Evolutionary conservation across 2,113 vertebrate species (phyloP).

Genomic region (Varanus komodoensis): DNA sequence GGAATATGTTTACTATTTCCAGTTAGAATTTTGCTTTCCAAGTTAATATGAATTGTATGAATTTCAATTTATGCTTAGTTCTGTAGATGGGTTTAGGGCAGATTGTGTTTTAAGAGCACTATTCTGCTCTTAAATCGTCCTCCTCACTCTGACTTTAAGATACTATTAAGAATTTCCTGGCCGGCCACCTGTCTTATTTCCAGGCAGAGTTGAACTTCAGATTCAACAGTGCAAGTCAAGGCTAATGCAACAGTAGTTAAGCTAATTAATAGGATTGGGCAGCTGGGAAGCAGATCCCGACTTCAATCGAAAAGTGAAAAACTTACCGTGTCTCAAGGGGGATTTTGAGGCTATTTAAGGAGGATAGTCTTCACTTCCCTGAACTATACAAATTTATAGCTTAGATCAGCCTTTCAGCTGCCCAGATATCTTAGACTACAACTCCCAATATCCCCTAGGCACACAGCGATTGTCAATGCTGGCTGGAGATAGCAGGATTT

Average conservation of each 20-base stretch:
- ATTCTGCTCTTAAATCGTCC: background rate
- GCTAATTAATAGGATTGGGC: no score
- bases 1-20: background rate
- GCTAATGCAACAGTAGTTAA: background rate
- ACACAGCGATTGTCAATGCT: no score
- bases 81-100: no score
- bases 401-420: background rate
- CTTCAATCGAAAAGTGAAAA: background rate
- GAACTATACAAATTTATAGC: background rate
- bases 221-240: background rate
- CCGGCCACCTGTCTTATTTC: background rate
- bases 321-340: background rate
- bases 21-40: background rate
- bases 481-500: no score
- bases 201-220: background rate
- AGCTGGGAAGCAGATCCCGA: background rate
- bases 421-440: no score
- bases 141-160: background rate
- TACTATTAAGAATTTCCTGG: background rate
- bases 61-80: background rate
- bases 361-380: background rate
- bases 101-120: background rate
- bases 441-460: no score
- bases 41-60: background rate
- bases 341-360: background rate